Evolutionary conservation across 2,888 invertebrate genomes (phyloP).

Genomic region (Epiblema foenella): DNA sequence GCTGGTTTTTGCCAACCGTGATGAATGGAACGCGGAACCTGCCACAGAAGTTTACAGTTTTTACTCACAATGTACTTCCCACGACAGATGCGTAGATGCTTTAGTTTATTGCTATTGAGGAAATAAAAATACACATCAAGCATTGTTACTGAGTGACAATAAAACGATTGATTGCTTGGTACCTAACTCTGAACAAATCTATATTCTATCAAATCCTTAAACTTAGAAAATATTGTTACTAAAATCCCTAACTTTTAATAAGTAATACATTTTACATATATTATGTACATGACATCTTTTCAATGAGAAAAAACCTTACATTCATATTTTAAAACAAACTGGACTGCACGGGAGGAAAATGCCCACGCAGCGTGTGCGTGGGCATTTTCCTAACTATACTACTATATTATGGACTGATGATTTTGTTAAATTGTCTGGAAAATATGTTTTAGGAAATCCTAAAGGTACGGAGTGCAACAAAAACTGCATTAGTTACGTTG

Average conservation of each 20-base stretch:
- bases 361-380: background rate
- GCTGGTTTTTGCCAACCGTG: conserved; percentile 24
- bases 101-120: conserved; percentile 21
- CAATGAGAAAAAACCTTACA: too few relatives aligned
- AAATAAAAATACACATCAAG: background rate
- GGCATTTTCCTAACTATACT: background rate
- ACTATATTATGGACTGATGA: conserved; percentile 10
- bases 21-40: conserved; percentile 40
- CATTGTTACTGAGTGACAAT: background rate
- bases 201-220: background rate
- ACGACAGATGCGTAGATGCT: conserved; percentile 25
- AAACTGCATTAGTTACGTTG: background rate
- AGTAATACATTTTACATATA: too few relatives aligned
- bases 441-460: background rate
- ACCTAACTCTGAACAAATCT: background rate
- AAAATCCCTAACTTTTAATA: too few relatives aligned
- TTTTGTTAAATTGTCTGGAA: conserved; percentile 24
- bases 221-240: too few relatives aligned
- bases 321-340: background rate
- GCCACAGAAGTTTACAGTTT: conserved; percentile 21
- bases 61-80: conserved; percentile 25
- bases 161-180: background rate
- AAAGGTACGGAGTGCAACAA: background rate
- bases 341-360: background rate
- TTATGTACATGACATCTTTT: too few relatives aligned